Base-by-base conservation (phyloP, 2,797 vertebrate species). In the Hypotaenidia okinawae region DNA sequence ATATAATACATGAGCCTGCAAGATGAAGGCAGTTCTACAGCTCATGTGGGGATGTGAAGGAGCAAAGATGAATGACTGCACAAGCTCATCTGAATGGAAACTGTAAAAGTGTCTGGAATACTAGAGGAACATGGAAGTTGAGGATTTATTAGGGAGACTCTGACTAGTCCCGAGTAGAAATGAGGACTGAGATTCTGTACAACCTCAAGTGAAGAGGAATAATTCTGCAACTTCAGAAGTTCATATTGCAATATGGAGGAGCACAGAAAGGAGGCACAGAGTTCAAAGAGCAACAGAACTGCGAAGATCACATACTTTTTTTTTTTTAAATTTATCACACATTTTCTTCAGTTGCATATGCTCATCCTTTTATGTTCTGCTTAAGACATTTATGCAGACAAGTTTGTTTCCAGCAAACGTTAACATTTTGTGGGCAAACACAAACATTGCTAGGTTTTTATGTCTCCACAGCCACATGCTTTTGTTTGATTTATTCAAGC, bases 401-500 rank as follows among this genome's bases (percentile, higher is more conserved):
- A 81, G 9, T 49, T 91, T 59, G 16, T 78, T 82, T 77, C 39
- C 51, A 91, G 37, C 11, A 92, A 66, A 37, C 16, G 28, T 58
- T 33, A 78, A 47, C 6, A 33, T 90, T 93, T 78, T n/a, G 27
- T 67, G 57, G 30, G 14, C 67, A 90, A 85, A 62, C 35, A 61
- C 28, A 82, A 80, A 84, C 82, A 80, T 59, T 6, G 13, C 15
- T 64, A 68, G 11, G 54, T 55, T 61, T 74, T 33, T 74, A 55
- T 3, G 0, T 45, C 68, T 89, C n/a, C 58, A 68, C 17, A 17
- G 0, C 0, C 12, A 55, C 6, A 4, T 4, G 8, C 8, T 69
- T 80, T 81, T 47, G 9, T 30, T 87, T 27, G 7, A 41, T 58
- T 87, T 90, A 43, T 74, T 89, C n/a, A 55, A 94, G 67, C 6